Percentiles rank a stretch among this genome's conserved stretches.
phyloP scores from a whole-genome alignment of 2,113 vertebrate species.

The Alaudala cheleensis region DNA sequence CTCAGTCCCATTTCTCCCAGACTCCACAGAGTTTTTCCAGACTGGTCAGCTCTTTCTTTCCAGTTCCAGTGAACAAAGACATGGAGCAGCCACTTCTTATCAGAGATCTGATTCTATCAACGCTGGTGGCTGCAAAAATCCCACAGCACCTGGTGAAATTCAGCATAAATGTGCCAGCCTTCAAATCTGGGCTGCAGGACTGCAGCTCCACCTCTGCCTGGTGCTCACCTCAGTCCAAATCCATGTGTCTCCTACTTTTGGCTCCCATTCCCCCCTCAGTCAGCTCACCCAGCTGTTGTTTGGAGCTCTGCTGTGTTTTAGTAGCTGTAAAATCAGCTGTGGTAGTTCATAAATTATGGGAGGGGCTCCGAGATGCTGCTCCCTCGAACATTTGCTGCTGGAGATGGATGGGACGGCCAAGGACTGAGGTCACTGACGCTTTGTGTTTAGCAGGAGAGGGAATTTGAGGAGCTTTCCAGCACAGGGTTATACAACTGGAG shows the following conservation, averaged over 20 bases:
- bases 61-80: neutral
- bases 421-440: conserved; percentile 8
- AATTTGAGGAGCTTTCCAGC: neutral
- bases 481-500: conserved; percentile 4
- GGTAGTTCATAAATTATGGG: neutral
- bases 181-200: neutral
- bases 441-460: neutral
- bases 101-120: neutral
- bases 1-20: neutral
- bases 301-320: neutral
- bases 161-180: neutral
- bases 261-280: neutral
- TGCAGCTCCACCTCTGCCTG: neutral
- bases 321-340: neutral
- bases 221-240: neutral
- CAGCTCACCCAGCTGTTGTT: neutral
- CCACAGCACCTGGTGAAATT: neutral
- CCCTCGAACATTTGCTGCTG: neutral
- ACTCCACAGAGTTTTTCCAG: conserved; percentile 14
- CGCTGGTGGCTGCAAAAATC: neutral
- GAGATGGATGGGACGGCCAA: neutral
- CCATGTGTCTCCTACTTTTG: neutral
- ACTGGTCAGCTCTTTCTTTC: neutral
- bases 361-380: neutral
- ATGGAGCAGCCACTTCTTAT: neutral